Conservation (phyloP, 2,797 vertebrate species). For the Miichthys miiuy region DNA sequence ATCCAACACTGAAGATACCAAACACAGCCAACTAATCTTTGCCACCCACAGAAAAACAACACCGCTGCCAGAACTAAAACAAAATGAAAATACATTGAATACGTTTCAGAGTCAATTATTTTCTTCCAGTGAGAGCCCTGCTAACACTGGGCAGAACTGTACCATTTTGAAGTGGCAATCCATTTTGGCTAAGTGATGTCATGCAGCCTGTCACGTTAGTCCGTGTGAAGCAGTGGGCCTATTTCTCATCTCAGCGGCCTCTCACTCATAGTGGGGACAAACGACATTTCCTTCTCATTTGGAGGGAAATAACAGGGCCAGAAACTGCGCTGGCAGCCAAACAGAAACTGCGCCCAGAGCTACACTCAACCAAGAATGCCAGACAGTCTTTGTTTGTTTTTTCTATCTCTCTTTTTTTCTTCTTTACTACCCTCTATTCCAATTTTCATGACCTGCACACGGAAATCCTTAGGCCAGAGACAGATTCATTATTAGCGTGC, state of each 20-base stretch:
- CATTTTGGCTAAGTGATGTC: constrained; percentile 86
- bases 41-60: constrained; percentile 67
- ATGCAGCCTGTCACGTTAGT: constrained; percentile 80
- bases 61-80: constrained; percentile 68
- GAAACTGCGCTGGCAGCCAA: constrained; percentile 74
- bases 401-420: not conserved
- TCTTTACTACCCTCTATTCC: constrained; percentile 63
- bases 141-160: constrained; percentile 76
- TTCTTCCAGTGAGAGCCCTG: constrained; percentile 71
- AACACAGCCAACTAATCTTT: constrained; percentile 68
- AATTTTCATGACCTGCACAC: constrained; percentile 73
- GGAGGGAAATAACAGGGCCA: constrained; percentile 74
- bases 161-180: constrained; percentile 81
- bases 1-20: constrained; percentile 51
- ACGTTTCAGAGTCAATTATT: constrained; percentile 78
- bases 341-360: constrained; percentile 75
- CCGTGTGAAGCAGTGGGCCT: constrained; percentile 75
- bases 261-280: constrained; percentile 73
- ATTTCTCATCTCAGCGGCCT: constrained; percentile 78
- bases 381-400: constrained; percentile 71
- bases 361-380: constrained; percentile 65
- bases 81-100: constrained; percentile 76
- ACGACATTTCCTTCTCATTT: constrained; percentile 82
- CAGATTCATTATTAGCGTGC: constrained; percentile 79
- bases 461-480: constrained; percentile 74